Base-by-base conservation (phyloP, 2,797 vertebrate species). In the Sebastes hubbsi region DNA sequence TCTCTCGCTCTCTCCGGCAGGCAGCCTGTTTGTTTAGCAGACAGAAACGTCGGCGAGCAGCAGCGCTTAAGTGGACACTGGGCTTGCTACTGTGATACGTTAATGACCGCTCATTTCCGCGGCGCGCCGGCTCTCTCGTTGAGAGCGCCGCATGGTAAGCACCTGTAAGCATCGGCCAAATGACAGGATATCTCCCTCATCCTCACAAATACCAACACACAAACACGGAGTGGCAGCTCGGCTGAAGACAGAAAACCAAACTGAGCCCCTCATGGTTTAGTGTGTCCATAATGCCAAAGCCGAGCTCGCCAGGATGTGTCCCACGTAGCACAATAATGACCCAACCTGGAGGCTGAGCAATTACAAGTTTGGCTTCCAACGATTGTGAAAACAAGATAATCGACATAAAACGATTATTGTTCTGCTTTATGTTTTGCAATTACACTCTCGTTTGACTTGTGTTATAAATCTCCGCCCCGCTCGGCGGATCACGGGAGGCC, bases 1-100 rank as follows among this genome's bases (percentile, higher is more conserved):
- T 84, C 81, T 80, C 36, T 38, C 12, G 0, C 36, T 38, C 34
- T 36, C 36, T 38, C 14, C 73, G 29, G 66, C 78, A 75, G 80
- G 79, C 79, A 74, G 82, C 52, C 77, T 81, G 79, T 91, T 90
- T 91, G 88, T 91, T 91, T 88, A 80, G 80, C 69, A 73, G 67
- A 79, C 72, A 75, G 88, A 59, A 76, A 59, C 67, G 68, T 75
- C 27, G 62, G 69, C 8, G 10, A 83, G 78, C 83, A 14, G 9
- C 46, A 30, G 70, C 6, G 68, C 77, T 88, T 52, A 59, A 90
- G 89, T 87, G 85, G 87, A 85, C 85, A 65, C 72, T 78, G 2
- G 84, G 74, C 88, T 84, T 84, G 84, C 81, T 55, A 60, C 87
- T 85, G 73, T 63, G 88, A 87, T 79, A 62, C 83, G 76, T 89